These are phyloP conservation scores for Guaruba guarouba DNA, from an alignment of 2,113 vertebrate genomes.

Conservation along the genomic window DNA sequence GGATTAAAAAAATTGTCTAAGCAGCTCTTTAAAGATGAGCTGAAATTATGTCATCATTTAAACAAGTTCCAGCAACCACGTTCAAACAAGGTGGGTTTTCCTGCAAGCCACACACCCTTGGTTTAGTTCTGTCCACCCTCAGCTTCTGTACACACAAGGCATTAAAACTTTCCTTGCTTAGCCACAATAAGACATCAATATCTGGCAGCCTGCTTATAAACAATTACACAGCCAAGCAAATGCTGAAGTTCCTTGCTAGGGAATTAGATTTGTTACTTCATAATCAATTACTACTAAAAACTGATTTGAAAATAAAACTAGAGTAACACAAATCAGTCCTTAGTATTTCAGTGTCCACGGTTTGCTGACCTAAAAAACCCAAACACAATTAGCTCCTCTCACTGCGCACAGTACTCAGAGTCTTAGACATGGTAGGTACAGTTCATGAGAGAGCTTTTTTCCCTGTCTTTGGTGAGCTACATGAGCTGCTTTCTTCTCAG, in stretches of 20 bases:
- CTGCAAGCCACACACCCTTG: background rate
- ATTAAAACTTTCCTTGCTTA: background rate
- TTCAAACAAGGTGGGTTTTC: conserved; percentile 13
- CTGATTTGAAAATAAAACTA: background rate
- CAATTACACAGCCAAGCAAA: background rate
- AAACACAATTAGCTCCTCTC: background rate
- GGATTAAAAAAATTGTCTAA: conserved; percentile 54
- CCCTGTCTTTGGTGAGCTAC: background rate
- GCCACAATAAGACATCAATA: background rate
- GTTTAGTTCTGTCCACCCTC: background rate
- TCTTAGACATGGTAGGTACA: background rate
- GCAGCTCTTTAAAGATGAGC: conserved; percentile 47
- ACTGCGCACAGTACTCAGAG: background rate
- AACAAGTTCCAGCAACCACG: conserved; percentile 1
- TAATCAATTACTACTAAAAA: background rate
- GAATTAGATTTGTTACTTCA: conserved; percentile 18
- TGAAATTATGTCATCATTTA: conserved; percentile 33
- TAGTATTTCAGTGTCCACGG: background rate
- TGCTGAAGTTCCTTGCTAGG: background rate
- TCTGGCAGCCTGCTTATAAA: background rate
- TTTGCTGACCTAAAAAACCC: background rate
- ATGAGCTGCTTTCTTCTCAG: rapidly evolving
- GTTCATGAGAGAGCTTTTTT: background rate
- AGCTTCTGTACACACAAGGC: background rate
- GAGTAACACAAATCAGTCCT: background rate